Evolutionary conservation across 1,140 invertebrate genomes (phyloP).

Genomic region (Heliothis subflexa): DNA sequence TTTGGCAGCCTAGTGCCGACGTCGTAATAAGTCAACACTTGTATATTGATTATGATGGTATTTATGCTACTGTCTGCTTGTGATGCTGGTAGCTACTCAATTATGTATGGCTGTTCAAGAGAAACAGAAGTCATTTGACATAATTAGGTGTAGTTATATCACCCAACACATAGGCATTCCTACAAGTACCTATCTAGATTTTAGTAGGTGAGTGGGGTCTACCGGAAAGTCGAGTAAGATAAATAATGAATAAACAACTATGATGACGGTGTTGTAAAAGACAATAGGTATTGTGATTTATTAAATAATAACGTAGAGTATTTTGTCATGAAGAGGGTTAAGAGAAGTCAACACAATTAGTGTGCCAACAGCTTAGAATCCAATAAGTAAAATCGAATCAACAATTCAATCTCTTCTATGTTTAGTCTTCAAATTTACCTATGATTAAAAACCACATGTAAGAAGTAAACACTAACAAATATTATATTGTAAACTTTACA

Average conservation of each 20-base stretch:
- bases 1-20: slow-evolving; percentile 62
- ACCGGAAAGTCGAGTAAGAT: too few relatives aligned
- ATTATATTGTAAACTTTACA: slow-evolving; percentile 85
- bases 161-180: too few relatives aligned
- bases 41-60: slow-evolving; percentile 74
- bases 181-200: too few relatives aligned
- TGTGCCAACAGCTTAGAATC: slow-evolving; percentile 18
- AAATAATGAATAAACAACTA: too few relatives aligned
- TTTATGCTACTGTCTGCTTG: slow-evolving; percentile 46
- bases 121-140: not conserved
- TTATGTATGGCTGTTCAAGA: not conserved
- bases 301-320: too few relatives aligned
- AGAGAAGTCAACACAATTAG: slow-evolving; percentile 1
- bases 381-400: slow-evolving; percentile 35
- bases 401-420: slow-evolving; percentile 53
- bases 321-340: not conserved
- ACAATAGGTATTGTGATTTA: too few relatives aligned
- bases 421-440: slow-evolving; percentile 80
- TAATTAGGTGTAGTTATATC: not conserved
- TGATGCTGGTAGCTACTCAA: slow-evolving; percentile 17
- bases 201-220: too few relatives aligned
- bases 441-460: slow-evolving; percentile 80
- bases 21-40: slow-evolving; percentile 71
- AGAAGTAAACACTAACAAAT: slow-evolving; percentile 81
- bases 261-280: too few relatives aligned